Base-by-base conservation (phyloP, 92 coral and sea anemone species). In the Phenganax subtilis region DNA sequence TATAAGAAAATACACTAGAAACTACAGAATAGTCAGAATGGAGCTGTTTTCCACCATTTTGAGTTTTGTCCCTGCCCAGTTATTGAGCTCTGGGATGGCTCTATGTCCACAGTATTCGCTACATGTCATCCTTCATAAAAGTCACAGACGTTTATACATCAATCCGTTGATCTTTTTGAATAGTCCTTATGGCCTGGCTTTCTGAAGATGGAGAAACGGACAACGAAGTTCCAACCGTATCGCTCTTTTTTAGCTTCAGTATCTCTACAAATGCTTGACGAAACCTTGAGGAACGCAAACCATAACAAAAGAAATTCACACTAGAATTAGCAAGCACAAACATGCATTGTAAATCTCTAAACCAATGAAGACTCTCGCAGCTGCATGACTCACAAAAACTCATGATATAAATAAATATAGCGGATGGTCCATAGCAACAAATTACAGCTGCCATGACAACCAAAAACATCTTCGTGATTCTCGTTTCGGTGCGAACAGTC, bases 391-490 rank as follows among this genome's bases (percentile, higher is more conserved):
- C 59, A 28, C 77, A 73, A 58, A 73, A 73, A 73, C 77, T 73
- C 77, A 73, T 73, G 7, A 54, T 55, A 59, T 73, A 73, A 55
- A 73, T 73, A 12, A 73, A 51, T 1, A 73, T 54, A 31, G 77
- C 31, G 15, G 59, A 53, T 12, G 77, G 77, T n/a, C 77, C 77
- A 54, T 73, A 73, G 77, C 77, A 73, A 54, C 77, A 51, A 0
- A 73, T 10, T 58, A 73, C 58, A 8, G 77, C 77, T 73, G 62
- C 77, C 77, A 73, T 73, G 77, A 73, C 77, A 73, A 73, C 77
- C 59, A 73, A 28, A 25, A 73, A 73, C 77, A 73, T 73, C 61
- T 73, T 73, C 12, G 77, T 73, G 61, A 73, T 17, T 54, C 29
- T 73, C 44, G 59, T 53, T 54, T 73, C 77, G 53, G 47, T 30